Conservation (phyloP, 2,888 invertebrate species). For the Melikaiella ostensackeni region DNA sequence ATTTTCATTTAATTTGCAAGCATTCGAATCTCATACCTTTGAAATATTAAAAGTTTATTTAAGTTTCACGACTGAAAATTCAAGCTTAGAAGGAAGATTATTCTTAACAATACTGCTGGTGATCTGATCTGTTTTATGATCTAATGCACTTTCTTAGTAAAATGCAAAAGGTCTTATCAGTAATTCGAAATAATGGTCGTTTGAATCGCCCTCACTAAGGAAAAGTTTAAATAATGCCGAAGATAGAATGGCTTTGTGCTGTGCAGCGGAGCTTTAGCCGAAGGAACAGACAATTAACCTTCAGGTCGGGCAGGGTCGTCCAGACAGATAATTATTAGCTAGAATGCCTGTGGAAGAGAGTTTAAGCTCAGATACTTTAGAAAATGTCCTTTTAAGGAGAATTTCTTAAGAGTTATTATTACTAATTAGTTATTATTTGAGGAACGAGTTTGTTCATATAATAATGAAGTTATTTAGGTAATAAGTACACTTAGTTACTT, state of each 20-base stretch:
- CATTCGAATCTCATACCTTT: too few species aligned
- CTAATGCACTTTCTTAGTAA: conserved; percentile 21
- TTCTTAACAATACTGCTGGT: too few species aligned
- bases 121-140: conserved; percentile 1
- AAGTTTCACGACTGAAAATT: not conserved
- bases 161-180: conserved; percentile 13
- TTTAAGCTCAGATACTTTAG: conserved; percentile 12
- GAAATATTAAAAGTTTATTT: not conserved
- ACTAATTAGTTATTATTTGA: not conserved
- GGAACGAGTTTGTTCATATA: not conserved
- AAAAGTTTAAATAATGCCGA: conserved; percentile 33
- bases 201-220: conserved; percentile 16
- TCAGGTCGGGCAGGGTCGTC: conserved; percentile 5
- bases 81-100: not conserved
- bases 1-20: too few species aligned
- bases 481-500: too few species aligned
- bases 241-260: conserved; percentile 17
- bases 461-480: too few species aligned
- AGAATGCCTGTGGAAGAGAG: conserved; percentile 23
- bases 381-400: not conserved
- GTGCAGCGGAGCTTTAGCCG: not conserved
- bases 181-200: conserved; percentile 19
- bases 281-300: conserved; percentile 31
- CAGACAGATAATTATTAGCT: conserved; percentile 33
- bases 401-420: too few species aligned